Conservation (phyloP, 1,140 invertebrate species). For the Lysiphlebus fabarum region DNA sequence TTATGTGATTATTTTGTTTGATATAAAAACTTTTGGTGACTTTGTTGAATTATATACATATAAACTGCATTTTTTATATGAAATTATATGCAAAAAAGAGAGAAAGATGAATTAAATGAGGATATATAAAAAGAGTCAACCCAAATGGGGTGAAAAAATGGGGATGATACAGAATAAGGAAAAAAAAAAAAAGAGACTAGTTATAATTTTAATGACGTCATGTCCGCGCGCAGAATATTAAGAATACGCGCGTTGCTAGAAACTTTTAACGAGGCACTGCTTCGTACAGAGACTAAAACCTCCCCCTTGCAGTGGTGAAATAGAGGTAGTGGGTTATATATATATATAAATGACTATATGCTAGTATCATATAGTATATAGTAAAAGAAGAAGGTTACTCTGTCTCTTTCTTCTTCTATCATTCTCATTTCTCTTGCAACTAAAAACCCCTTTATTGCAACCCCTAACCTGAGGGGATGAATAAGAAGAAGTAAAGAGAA, state of each 20-base stretch:
- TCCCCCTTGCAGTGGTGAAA: slow-evolving; percentile 1
- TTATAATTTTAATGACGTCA: slow-evolving; percentile 59
- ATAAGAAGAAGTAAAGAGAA: too few relatives aligned
- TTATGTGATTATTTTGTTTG: too few relatives aligned
- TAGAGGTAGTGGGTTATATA: slow-evolving; percentile 13
- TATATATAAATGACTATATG: slow-evolving; percentile 14
- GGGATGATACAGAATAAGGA: not conserved
- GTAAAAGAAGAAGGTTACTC: too few relatives aligned
- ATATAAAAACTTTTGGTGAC: too few relatives aligned
- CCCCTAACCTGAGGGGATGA: too few relatives aligned
- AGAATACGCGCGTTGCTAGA: slow-evolving; percentile 58
- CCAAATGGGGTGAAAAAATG: not conserved
- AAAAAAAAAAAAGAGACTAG: slow-evolving; percentile 36
- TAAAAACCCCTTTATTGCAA: not conserved
- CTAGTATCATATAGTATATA: too few relatives aligned
- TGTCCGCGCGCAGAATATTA: slow-evolving; percentile 57
- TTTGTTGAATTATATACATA: too few relatives aligned
- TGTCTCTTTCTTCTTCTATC: too few relatives aligned
- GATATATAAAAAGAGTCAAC: too few relatives aligned
- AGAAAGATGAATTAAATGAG: too few relatives aligned
- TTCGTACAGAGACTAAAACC: slow-evolving; percentile 26
- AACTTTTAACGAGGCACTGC: slow-evolving; percentile 56
- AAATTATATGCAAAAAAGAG: too few relatives aligned
- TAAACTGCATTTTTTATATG: too few relatives aligned
- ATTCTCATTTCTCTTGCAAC: not conserved